Conservation (phyloP, 2,888 invertebrate species). For the Prionchulus punctatus region DNA sequence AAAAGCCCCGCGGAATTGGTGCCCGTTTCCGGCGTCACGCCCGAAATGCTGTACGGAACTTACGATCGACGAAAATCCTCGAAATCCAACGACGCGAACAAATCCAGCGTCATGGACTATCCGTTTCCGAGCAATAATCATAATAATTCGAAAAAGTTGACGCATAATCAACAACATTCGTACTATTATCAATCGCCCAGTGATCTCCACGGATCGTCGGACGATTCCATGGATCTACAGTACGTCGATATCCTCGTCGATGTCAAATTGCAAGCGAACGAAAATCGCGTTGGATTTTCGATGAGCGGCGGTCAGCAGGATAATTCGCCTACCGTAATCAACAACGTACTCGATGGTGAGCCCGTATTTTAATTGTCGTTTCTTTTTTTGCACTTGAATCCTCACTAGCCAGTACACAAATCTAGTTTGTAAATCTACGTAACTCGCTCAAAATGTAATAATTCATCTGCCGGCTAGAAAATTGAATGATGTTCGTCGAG, state of each 20-base stretch:
- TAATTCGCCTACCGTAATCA: conserved; percentile 6
- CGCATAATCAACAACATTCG: background rate
- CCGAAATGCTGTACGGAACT: background rate
- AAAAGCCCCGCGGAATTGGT: background rate
- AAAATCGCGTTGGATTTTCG: conserved; percentile 10
- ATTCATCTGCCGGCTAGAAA: too few species aligned
- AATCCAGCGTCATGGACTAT: background rate
- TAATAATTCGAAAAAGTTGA: background rate
- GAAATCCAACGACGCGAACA: background rate
- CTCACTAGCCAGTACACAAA: too few species aligned
- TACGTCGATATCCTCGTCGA: background rate
- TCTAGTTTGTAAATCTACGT: too few species aligned
- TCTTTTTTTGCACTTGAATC: too few species aligned
- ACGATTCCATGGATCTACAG: background rate
- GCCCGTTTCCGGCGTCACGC: background rate
- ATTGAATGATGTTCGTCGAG: too few species aligned
- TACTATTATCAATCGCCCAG: background rate
- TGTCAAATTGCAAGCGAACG: background rate
- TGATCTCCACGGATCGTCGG: background rate
- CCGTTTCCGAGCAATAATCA: too few species aligned
- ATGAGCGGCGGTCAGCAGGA: conserved; percentile 2
- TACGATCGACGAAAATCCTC: background rate
- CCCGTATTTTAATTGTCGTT: too few species aligned
- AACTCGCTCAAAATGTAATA: too few species aligned
- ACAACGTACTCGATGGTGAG: conserved; percentile 5